A percentile compares a stretch with the other conserved stretches of the same genome.
Conservation (phyloP, 2,888 invertebrate species). For the Pseudolycoriella hygida region DNA sequence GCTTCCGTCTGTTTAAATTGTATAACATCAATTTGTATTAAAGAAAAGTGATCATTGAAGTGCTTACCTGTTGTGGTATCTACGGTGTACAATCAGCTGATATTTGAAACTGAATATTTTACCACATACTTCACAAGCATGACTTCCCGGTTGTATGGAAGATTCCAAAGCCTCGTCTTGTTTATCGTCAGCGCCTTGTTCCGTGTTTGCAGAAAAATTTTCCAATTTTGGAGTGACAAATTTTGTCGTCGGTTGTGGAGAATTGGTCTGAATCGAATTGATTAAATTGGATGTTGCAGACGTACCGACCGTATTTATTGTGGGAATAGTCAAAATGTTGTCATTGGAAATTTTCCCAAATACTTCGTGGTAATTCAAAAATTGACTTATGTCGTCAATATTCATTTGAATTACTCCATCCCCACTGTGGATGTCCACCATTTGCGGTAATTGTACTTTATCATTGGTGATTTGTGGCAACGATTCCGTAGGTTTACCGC, state of each 20-base stretch:
- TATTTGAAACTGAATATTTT: slow-evolving; percentile 78
- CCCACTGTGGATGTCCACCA: slow-evolving; percentile 43
- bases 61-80: slow-evolving; percentile 74
- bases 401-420: slow-evolving; percentile 63
- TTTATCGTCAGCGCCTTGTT: not conserved
- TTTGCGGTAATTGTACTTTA: slow-evolving; percentile 10
- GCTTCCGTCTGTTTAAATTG: slow-evolving; percentile 75
- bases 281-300: not conserved
- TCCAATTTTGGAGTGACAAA: slow-evolving; percentile 3
- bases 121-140: slow-evolving; percentile 69
- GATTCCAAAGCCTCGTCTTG: not conserved
- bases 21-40: no score
- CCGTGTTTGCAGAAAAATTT: not conserved
- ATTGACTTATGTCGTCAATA: slow-evolving; percentile 69
- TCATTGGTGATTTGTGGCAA: not conserved
- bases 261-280: not conserved
- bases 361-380: slow-evolving; percentile 73
- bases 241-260: not conserved
- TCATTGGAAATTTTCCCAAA: slow-evolving; percentile 45
- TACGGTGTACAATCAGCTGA: slow-evolving; percentile 52
- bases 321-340: slow-evolving; percentile 31
- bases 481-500: not conserved
- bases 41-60: no score
- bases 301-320: slow-evolving; percentile 21
- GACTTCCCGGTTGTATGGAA: slow-evolving; percentile 20